phyloP scores from a whole-genome alignment of 2,797 vertebrate species.

The Nyctibius grandis region DNA sequence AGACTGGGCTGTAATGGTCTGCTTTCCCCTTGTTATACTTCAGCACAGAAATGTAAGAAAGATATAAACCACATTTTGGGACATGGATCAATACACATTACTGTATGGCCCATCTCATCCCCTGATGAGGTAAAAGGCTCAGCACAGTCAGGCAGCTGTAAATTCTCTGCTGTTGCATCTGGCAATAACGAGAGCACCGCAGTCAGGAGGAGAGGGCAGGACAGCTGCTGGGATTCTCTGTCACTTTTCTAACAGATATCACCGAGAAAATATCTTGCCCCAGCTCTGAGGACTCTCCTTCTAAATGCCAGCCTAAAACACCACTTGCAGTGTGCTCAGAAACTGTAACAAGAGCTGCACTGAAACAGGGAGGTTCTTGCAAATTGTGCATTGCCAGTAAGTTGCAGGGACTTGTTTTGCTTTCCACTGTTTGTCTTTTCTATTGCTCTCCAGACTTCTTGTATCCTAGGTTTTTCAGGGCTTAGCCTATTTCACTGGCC shows the following conservation, averaged over 20 bases:
- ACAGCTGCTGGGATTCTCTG: not conserved
- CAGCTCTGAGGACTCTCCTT: not conserved
- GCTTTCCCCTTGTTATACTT: not conserved
- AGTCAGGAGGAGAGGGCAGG: not conserved
- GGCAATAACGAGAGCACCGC: not conserved
- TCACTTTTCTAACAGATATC: not conserved
- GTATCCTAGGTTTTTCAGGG: not conserved
- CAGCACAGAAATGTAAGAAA: slow-evolving; percentile 7
- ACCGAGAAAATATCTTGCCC: not conserved
- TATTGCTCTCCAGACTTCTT: not conserved
- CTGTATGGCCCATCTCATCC: not conserved
- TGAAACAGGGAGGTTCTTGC: not conserved
- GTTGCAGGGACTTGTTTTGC: not conserved
- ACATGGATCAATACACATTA: slow-evolving; percentile 51
- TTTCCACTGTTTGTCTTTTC: not conserved
- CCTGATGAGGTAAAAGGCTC: slow-evolving; percentile 47
- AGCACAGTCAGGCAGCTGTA: not conserved
- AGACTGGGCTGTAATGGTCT: not conserved
- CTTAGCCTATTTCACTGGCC: not conserved
- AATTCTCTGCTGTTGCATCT: not conserved
- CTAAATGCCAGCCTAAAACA: not conserved
- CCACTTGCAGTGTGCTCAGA: not conserved
- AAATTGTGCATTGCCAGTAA: not conserved
- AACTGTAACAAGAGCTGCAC: not conserved
- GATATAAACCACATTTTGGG: slow-evolving; percentile 35